Base-by-base conservation (phyloP, 2,113 vertebrate species). In the Cyprinodon brontotheroides region DNA sequence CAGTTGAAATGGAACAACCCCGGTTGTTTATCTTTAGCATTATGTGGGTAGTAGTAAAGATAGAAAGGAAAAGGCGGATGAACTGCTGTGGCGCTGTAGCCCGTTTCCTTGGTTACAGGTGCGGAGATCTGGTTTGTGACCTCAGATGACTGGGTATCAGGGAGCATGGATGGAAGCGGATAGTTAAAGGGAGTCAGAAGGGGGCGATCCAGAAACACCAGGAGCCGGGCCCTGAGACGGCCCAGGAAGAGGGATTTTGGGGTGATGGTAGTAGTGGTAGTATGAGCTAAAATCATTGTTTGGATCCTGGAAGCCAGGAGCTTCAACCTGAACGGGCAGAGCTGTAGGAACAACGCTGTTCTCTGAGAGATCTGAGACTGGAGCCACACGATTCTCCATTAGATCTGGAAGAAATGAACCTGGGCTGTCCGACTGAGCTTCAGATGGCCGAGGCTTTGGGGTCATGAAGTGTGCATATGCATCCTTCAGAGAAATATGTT, bases 181-280 rank as follows among this genome's bases (percentile, higher is more conserved):
- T 0, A 10, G 45, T 73, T 37, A 14, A 14, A 11, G 61, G 20
- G 69, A 60, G 40, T 53, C 40, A 4, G 17, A 61, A 62, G 65
- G 29, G 50, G 71, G 11, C 39, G 74, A 14, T 43, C 14, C 14
- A 22, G 66, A 37, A 48, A 38, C 15, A 10, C 75, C 57, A 4
- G 67, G 78, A 40, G 40, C 68, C 11, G n/a, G 62, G 62, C 66
- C 43, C 50, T 71, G 71, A 65, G 72, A 22, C 20, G 57, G 37
- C 1, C 10, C 68, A 47, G 65, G 68, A 43, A 73, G 77, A 63
- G 89, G 90, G 3, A 88, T 87, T 75, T 93, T 89, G 29, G 92
- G 90, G 48, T 83, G 89, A 76, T 92, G 88, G 81, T 91, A 90
- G 80, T 87, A 89, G 71, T 90, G 89, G 81, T 91, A 91, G 70